Base-by-base conservation (phyloP, 2,797 vertebrate genomes). In the Benthosema pterotum region DNA sequence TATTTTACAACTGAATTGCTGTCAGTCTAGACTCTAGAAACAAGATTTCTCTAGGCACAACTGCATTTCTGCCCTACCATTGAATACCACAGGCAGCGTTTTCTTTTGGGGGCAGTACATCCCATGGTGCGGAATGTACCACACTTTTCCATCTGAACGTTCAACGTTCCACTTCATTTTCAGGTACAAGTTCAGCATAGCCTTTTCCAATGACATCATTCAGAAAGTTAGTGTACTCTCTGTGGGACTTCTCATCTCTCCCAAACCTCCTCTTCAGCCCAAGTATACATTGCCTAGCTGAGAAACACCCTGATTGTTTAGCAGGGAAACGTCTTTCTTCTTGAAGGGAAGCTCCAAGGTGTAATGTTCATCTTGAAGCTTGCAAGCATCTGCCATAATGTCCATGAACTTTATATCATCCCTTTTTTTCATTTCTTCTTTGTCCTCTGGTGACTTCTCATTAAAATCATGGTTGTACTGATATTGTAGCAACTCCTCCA, bases 11-110 rank as follows among this genome's bases (percentile, higher is more conserved):
- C 45, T 0, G 70, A 19, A 11, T 16, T 62, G 12, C 53, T 62
- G 18, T 67, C 48, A 3, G 45, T n/a, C n/a, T n/a, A n/a, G n/a
- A n/a, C n/a, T 68, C 65, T 60, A 68, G 43, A 68, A 68, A 2
- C 11, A n/a, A 25, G 52, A 74, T 1, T 48, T 11, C 5, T 52
- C n/a, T 2, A 69, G 11, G 17, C 47, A 22, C 1, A 75, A 11
- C 11, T 38, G 7, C 3, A 70, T 5, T 22, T 67, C 45, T 11
- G 16, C n/a, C 19, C 11, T n/a, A n/a, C n/a, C n/a, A n/a, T n/a
- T 60, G 2, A 62, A 28, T 32, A 63, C 64, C 64, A 14, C 63
- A 2, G 48, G 12, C 15, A 66, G n/a, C 13, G 13, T 67, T 14
- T 45, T 15, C 13, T 69, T 69, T 32, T 42, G 22, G 12, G 58